Base-by-base conservation (phyloP, 2,113 vertebrate genomes). In the Chelonoidis abingdonii region DNA sequence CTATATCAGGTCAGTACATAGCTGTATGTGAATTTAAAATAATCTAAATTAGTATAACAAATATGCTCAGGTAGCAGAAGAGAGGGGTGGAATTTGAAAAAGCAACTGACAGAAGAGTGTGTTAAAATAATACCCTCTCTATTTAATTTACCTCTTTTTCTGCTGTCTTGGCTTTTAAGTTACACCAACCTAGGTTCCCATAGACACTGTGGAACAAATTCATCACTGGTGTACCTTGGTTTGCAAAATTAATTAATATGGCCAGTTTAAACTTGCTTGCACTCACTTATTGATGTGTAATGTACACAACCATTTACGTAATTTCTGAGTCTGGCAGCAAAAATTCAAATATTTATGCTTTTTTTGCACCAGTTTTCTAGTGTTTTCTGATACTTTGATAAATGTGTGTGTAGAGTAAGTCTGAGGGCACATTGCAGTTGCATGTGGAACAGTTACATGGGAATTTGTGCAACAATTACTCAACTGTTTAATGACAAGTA, bases 401-500 rank as follows among this genome's bases (percentile, higher is more conserved):
- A 50, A 94, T 83, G 2, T 49, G 3, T 29, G 80, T 89, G 57
- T 88, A 86, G 86, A 95, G 16, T 50, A 56, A 86, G 27, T 84
- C 88, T 87, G 93, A 97, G 89, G 65, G 47, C 41, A 65, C 3
- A 29, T 38, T 94, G 56, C 91, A 89, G 16, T 95, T 96, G 84
- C 35, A 5, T 80, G 44, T 90, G 69, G 47, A 93, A 82, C 41
- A 84, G 91, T 49, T 94, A 83, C 44, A 4, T 79, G 75, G 76
- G 50, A 93, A 96, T 90, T 91, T 89, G 29, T 89, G 87, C 35
- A 84, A 78, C 86, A 89, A 47, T 97, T 93, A 96, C 72, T 97
- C 47, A 57, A 11, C 38, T 95, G 78, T 95, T 94, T 96, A 95
- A 93, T 93, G 87, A 91, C 92, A 96, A 97, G 83, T 62, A 95